Evolutionary conservation across 2,113 vertebrate genomes (phyloP), one percentile per base, ranked within the genome.

Genomic region (Calypte anna): DNA sequence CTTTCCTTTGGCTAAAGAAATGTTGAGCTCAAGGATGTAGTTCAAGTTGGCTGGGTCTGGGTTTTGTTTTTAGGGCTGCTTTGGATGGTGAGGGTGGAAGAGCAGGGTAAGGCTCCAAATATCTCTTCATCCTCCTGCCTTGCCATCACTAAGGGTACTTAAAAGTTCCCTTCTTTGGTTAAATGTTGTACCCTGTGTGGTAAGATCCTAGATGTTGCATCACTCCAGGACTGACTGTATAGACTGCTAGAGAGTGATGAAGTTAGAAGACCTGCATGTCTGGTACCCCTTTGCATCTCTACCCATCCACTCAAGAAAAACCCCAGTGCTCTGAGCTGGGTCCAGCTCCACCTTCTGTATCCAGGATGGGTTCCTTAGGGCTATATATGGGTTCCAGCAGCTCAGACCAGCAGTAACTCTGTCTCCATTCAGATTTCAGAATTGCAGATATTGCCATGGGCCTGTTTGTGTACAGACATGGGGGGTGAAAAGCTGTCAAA

Each of bases 71-170:
- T 40, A 53, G 40, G 50, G 57, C 38, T 87, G 50, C 67, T 90
- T 90, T 88, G 55, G 64, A 48, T 38, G 33, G 38, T 23, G 62
- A 88, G 31, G 44, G 24, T 57, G 31, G 82, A 87, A 59, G 57
- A 88, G 58, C 30, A 76, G 57, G 12, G 3, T 59, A 64, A 67
- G 22, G 17, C 70, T 84, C 50, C 64, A 66, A 48, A 93, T 64
- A 25, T 64, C 61, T 87, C 38, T 38, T 76, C 25, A 59, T 63
- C 28, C 66, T 91, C 17, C 48, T 68, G 24, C 38, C 57, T 61
- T 91, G 69, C 22, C 61, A 70, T 30, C 3, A 14, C 51, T 63
- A 51, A 15, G 82, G 73, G 57, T 74, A 81, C 93, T 95, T 94
- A 74, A 25, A 77, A 66, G 27, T 28, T 18, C 0, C 50, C 22